Evolutionary conservation across 1,140 invertebrate genomes (phyloP).

Genomic region (Leptinotarsa lineolata): DNA sequence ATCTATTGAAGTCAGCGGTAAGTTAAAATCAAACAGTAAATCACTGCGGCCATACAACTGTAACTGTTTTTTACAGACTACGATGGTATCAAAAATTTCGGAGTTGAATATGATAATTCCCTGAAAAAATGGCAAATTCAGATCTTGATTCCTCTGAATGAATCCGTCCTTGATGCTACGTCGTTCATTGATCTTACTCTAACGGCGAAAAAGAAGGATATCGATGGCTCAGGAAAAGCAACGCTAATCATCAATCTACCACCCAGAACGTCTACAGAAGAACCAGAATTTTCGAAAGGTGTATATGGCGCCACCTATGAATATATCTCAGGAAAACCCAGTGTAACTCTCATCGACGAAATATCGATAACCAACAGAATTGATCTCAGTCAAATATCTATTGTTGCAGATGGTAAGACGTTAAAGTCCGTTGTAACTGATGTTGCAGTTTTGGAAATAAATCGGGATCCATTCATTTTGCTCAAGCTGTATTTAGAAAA

Average conservation of each 20-base stretch:
- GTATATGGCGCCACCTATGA: constrained; percentile 6
- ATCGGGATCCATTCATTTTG: not conserved
- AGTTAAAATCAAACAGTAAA: no score
- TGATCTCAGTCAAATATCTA: not conserved
- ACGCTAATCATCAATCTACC: constrained; percentile 31
- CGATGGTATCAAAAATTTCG: not conserved
- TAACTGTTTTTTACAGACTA: not conserved
- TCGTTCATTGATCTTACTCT: constrained; percentile 10
- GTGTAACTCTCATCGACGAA: not conserved
- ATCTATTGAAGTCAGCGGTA: no score
- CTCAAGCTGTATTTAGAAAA: no score
- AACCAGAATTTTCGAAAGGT: constrained; percentile 14
- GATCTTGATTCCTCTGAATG: not conserved
- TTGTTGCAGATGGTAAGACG: constrained; percentile 9
- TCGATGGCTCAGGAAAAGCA: constrained; percentile 9
- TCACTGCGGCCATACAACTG: no score
- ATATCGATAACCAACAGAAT: not conserved
- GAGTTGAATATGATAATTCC: not conserved
- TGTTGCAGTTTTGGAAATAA: not conserved
- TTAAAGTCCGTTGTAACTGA: not conserved
- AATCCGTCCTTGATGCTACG: not conserved
- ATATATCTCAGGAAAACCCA: not conserved
- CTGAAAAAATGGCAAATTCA: constrained; percentile 4
- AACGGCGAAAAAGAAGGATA: constrained; percentile 5
- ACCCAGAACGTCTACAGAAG: constrained; percentile 9